Percentiles rank a stretch among this genome's conserved stretches.
phyloP scores from a whole-genome alignment of 2,113 vertebrate species.

The Megaceryle maxima region DNA sequence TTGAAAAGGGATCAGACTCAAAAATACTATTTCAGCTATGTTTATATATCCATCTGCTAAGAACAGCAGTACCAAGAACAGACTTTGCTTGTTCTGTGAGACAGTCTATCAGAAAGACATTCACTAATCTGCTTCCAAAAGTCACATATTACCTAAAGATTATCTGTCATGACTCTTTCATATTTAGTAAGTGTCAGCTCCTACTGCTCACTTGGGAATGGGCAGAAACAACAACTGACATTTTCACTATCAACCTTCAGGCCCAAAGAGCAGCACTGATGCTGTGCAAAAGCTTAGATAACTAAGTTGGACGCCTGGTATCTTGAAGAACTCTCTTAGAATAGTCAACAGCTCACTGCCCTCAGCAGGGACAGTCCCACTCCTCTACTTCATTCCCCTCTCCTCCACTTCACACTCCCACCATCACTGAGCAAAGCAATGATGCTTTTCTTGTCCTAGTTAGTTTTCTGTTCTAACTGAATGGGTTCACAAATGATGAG shows the following conservation, averaged over 20 bases:
- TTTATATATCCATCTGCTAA: neutral
- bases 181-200: neutral
- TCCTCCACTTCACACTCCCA: neutral
- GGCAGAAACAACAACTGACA: neutral
- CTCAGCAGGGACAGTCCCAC: neutral
- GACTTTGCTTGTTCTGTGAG: neutral
- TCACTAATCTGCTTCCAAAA: neutral
- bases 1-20: neutral
- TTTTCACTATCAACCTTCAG: neutral
- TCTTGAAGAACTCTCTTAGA: neutral
- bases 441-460: neutral
- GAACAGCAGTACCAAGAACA: neutral
- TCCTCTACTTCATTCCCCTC: neutral
- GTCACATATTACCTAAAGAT: neutral
- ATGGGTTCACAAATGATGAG: neutral
- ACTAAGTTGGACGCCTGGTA: neutral
- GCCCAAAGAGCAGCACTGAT: neutral
- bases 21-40: neutral
- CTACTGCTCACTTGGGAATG: neutral
- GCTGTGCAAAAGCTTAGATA: neutral
- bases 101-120: neutral
- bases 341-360: neutral
- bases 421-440: neutral
- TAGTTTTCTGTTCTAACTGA: neutral
- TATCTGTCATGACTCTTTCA: neutral